Conservation (phyloP, 2,113 vertebrate genomes). For the Proterorhinus semilunaris region DNA sequence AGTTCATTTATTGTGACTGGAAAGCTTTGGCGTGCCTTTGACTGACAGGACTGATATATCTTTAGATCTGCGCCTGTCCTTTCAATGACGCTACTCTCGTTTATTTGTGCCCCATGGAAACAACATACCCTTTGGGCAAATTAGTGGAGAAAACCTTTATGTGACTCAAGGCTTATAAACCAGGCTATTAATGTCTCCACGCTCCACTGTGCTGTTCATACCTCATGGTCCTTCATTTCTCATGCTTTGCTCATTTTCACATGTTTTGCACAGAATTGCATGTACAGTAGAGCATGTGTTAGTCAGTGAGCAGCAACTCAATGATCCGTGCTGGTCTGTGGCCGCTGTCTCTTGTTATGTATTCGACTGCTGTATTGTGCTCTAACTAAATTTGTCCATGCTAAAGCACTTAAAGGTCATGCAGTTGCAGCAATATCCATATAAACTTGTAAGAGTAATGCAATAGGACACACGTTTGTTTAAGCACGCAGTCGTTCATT, state of each 20-base stretch:
- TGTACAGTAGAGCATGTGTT: slow-evolving; percentile 3
- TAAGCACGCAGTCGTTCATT: no score
- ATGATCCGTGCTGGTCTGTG: neutral
- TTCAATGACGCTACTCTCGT: neutral
- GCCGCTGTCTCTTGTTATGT: neutral
- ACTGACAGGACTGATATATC: slow-evolving; percentile 26
- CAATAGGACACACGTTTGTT: neutral
- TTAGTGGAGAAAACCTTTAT: slow-evolving; percentile 22
- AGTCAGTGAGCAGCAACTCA: slow-evolving; percentile 15
- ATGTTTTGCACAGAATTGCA: neutral
- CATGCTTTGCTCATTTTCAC: neutral
- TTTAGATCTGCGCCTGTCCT: slow-evolving; percentile 14
- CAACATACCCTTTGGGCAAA: slow-evolving; percentile 26
- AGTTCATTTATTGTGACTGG: slow-evolving; percentile 26
- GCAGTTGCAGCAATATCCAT: neutral
- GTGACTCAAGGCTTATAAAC: slow-evolving; percentile 24
- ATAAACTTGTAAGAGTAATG: neutral
- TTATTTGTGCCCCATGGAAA: slow-evolving; percentile 4
- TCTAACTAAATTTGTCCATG: neutral
- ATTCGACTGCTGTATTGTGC: neutral
- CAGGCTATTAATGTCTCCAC: neutral
- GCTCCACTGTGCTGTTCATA: neutral
- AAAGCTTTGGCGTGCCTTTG: slow-evolving; percentile 24
- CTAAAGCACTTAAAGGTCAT: neutral
- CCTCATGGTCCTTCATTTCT: neutral